These are phyloP conservation scores for Druceiella hillmani DNA, from an alignment of 2,888 invertebrate genomes.

Conservation along the genomic window DNA sequence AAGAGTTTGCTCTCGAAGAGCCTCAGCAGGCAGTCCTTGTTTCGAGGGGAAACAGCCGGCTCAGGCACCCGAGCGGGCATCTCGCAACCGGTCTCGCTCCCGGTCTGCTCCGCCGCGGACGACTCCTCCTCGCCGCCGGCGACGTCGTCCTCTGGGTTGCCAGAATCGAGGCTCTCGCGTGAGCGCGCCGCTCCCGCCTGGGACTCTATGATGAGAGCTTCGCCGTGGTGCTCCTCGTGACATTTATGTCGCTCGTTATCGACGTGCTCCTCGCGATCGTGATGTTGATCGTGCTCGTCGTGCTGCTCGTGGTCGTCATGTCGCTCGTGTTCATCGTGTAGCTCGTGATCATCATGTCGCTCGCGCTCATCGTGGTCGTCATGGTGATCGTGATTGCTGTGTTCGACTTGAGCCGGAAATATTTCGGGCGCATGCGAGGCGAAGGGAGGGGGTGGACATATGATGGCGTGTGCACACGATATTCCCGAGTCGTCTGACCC, in stretches of 20 bases:
- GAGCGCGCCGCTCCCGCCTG: constrained; percentile 54
- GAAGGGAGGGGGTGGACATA: too few species aligned
- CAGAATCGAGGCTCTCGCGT: constrained; percentile 69
- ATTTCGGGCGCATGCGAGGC: too few species aligned
- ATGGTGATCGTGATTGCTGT: constrained; percentile 43
- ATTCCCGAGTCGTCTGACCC: constrained; percentile 82
- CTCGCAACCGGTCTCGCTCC: constrained; percentile 30
- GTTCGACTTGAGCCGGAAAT: too few species aligned
- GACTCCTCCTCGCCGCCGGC: constrained; percentile 43
- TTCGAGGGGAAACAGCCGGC: constrained; percentile 38
- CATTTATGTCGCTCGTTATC: too few species aligned
- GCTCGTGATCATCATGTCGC: constrained; percentile 51
- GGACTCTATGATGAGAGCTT: too few species aligned
- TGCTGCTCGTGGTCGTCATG: too few species aligned
- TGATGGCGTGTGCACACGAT: constrained; percentile 52
- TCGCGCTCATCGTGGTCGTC: constrained; percentile 47
- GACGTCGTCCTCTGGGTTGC: constrained; percentile 58
- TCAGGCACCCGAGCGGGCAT: constrained; percentile 9
- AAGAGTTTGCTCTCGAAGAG: constrained; percentile 94
- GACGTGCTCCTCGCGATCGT: too few species aligned
- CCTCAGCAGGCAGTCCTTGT: constrained; percentile 71
- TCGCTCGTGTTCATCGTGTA: too few species aligned
- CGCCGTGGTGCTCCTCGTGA: too few species aligned
- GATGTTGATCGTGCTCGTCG: too few species aligned
- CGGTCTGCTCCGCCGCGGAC: constrained; percentile 32